Evolutionary conservation across 2,797 vertebrate species (phyloP).

Genomic region (Gadopsis bispinosus): DNA sequence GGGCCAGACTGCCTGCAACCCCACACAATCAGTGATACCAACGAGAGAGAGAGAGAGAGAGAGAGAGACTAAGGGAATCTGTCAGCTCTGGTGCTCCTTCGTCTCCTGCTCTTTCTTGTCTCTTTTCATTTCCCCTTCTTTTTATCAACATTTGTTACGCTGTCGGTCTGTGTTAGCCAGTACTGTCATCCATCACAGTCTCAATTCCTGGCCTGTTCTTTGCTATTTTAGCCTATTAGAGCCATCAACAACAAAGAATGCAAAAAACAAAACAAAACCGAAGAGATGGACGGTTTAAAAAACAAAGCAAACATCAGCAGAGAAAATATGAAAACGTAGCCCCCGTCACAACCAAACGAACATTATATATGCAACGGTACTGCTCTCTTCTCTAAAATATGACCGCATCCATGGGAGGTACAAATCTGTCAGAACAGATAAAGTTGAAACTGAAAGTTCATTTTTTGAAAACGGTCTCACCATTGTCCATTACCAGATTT

Average conservation of each 20-base stretch:
- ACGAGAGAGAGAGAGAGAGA: slow-evolving; percentile 9
- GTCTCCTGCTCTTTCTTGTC: slow-evolving; percentile 27
- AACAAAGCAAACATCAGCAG: slow-evolving; percentile 17
- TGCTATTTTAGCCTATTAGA: slow-evolving; percentile 22
- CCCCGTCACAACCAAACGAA: rapidly evolving
- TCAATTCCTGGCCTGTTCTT: slow-evolving; percentile 27
- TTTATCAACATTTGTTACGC: slow-evolving; percentile 52
- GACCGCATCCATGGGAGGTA: too few species aligned
- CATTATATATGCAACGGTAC: neutral
- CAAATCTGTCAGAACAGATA: neutral
- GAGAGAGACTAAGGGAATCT: neutral
- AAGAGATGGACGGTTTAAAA: slow-evolving; percentile 29
- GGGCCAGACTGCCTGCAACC: slow-evolving; percentile 45
- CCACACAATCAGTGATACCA: slow-evolving; percentile 56
- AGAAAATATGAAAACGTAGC: slow-evolving; percentile 9
- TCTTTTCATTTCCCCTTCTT: slow-evolving; percentile 28
- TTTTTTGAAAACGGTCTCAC: neutral
- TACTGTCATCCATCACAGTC: slow-evolving; percentile 51
- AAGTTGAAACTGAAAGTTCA: neutral
- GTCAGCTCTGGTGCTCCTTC: slow-evolving; percentile 26
- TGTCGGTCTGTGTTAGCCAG: slow-evolving; percentile 33
- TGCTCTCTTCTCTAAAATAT: neutral
- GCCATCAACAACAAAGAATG: slow-evolving; percentile 39
- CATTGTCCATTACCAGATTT: neutral
- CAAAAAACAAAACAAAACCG: slow-evolving; percentile 14